A percentile compares a stretch with the other conserved stretches of the same genome.
These are phyloP conservation scores for Frankliniella intonsa DNA, from an alignment of 2,888 invertebrate genomes.

Conservation along the genomic window DNA sequence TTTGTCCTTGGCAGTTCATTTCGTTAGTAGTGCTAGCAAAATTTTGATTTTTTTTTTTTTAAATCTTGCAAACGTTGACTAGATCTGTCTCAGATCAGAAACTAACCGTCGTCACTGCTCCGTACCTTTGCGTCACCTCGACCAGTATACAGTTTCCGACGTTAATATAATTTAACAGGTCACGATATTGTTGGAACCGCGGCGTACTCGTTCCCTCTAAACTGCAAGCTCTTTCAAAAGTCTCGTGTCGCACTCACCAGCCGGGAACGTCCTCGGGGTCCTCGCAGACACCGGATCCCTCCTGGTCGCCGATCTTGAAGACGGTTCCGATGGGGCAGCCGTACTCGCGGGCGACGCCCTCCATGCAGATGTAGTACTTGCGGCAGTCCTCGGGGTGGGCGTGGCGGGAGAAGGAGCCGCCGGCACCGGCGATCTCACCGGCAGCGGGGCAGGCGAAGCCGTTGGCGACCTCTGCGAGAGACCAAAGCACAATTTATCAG, in stretches of 20 bases:
- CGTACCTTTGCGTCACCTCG: no score
- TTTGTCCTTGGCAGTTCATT: no score
- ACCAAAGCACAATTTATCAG: slow-evolving; percentile 30
- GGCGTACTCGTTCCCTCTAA: no score
- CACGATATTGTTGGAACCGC: no score
- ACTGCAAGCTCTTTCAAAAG: no score
- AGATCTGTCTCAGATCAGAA: no score
- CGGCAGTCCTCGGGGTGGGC: slow-evolving; percentile 92
- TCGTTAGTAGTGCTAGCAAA: no score
- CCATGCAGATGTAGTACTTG: slow-evolving; percentile 91
- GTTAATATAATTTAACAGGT: no score
- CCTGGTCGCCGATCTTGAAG: slow-evolving; percentile 87
- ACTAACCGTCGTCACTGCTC: no score
- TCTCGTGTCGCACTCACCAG: slow-evolving; percentile 64
- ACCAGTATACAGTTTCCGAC: no score
- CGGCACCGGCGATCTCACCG: slow-evolving; percentile 71
- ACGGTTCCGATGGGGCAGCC: slow-evolving; percentile 94
- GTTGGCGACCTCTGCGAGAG: slow-evolving; percentile 74
- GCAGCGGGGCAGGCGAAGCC: slow-evolving; percentile 82
- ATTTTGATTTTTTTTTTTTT: no score
- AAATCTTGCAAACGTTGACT: no score
- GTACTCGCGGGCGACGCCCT: slow-evolving; percentile 86
- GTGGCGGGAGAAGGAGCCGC: slow-evolving; percentile 87
- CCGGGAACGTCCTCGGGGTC: slow-evolving; percentile 94
- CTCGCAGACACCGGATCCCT: slow-evolving; percentile 88